Evolutionary conservation across 2,113 vertebrate species (phyloP), one percentile per base, ranked within the genome.

Genomic region (Nothoprocta pentlandii): DNA sequence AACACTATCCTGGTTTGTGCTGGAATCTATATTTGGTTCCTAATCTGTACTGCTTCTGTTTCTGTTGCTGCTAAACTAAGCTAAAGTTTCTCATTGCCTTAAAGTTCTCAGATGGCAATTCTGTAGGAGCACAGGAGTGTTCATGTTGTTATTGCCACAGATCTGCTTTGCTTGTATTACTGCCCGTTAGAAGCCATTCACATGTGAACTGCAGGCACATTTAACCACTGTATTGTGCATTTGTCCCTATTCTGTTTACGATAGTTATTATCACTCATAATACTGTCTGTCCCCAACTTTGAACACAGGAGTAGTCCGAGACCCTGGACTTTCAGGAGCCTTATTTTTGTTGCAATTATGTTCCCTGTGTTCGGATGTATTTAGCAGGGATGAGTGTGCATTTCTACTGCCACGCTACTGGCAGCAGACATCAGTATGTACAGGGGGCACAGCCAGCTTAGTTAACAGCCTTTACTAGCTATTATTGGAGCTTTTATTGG

Each of bases 111-210:
- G 41, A 6, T 88, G 25, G 13, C 34, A n/a, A 7, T 74, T 16
- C 23, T 78, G 13, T 10, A 70, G 53, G 22, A 80, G 4, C 30
- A 36, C 36, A 70, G 58, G 62, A 44, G 39, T 61, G 3, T 49
- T 19, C 1, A n/a, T 25, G 7, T 23, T 41, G 8, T 25, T 46
- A 23, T 42, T 41, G 22, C 59, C 10, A 64, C 8, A 41, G 90
- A 75, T 90, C 85, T 94, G 47, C 92, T 93, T 95, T 85, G 73
- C 95, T 90, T 95, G 54, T 78, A 32, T 94, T 58, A 15, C 63
- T 67, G 36, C 42, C 15, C 78, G 22, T 26, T 11, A 8, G 23
- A 59, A 78, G n/a, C 19, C 16, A 11, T 75, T 86, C 34, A 34
- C 20, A 1, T 16, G 23, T 34, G 7, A 54, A 17, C 47, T 64